A percentile compares a stretch with the other conserved stretches of the same genome.
These are phyloP conservation scores for Campylorhamphus procurvoides DNA, from an alignment of 2,113 vertebrate genomes.

Conservation along the genomic window DNA sequence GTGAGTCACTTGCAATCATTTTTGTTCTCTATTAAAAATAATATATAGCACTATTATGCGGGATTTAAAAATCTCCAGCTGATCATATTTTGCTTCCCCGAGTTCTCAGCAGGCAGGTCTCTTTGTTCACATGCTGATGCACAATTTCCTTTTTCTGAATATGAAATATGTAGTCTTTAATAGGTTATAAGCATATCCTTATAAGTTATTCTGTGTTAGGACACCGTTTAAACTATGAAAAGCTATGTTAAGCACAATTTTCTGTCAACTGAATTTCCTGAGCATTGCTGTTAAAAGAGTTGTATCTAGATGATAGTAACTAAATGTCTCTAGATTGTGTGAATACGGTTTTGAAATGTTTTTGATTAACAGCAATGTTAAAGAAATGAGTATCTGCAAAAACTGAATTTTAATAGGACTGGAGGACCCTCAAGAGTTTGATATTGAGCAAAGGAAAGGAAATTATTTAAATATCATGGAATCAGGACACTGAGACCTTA, in stretches of 20 bases:
- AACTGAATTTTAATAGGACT: not conserved
- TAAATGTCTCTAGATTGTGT: not conserved
- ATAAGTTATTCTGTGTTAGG: not conserved
- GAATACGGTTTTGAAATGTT: not conserved
- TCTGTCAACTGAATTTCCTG: constrained; percentile 6
- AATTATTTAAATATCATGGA: not conserved
- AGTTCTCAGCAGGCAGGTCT: not conserved
- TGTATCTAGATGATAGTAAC: not conserved
- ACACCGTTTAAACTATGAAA: not conserved
- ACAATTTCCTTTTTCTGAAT: not conserved
- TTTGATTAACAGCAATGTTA: not conserved
- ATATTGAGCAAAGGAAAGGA: not conserved
- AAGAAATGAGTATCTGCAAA: not conserved
- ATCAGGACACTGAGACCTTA: not conserved
- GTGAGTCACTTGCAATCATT: not conserved
- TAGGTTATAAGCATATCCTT: not conserved
- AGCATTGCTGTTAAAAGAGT: not conserved
- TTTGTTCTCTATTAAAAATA: not conserved
- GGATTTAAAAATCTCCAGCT: constrained; percentile 18
- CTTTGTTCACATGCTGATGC: not conserved
- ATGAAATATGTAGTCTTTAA: not conserved
- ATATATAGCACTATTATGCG: not conserved
- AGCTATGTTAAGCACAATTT: constrained; percentile 11
- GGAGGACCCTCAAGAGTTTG: not conserved
- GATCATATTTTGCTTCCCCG: not conserved